Conservation (phyloP, 1,140 invertebrate species). For the Drosophila ercepeae region DNA sequence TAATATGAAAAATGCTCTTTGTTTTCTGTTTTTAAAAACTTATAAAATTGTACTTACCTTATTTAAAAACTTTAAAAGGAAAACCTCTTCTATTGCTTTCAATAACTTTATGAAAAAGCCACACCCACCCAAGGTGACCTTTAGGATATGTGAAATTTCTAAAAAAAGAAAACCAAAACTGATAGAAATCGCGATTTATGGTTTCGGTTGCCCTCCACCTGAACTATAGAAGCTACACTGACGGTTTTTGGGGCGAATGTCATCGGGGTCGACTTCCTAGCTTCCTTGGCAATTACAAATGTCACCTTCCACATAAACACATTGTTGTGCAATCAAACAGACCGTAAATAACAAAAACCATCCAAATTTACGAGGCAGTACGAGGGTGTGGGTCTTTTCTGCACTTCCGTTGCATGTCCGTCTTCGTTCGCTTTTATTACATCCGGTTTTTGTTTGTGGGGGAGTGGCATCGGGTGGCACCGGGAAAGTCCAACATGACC, state of each 20-base stretch:
- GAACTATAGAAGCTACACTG: not conserved
- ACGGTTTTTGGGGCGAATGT: constrained; percentile 24
- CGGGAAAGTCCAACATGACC: constrained; percentile 13
- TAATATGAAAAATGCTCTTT: not conserved
- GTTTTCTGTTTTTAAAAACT: not conserved
- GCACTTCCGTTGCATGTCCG: constrained; percentile 59
- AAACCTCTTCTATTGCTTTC: not conserved
- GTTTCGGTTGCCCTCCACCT: constrained; percentile 7
- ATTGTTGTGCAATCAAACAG: constrained; percentile 70
- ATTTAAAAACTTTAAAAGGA: not conserved
- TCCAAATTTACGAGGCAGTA: constrained; percentile 44
- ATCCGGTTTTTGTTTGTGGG: constrained; percentile 29
- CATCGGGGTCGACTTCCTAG: constrained; percentile 29
- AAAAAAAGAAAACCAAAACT: not conserved
- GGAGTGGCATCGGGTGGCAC: not conserved
- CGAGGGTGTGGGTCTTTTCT: constrained; percentile 14
- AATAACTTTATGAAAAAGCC: not conserved
- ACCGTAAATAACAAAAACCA: constrained; percentile 58
- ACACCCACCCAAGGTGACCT: constrained; percentile 1
- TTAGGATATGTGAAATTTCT: not conserved
- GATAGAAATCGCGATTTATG: constrained; percentile 51
- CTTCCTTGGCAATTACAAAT: constrained; percentile 56
- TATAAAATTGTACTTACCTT: too few relatives aligned
- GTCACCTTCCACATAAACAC: constrained; percentile 61
- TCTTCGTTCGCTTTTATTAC: constrained; percentile 57